Evolutionary conservation across 35 echinoderm and acorn worm genomes (phyloP), one percentile per base, ranked within the genome.

Genomic region (Diadema setosum): DNA sequence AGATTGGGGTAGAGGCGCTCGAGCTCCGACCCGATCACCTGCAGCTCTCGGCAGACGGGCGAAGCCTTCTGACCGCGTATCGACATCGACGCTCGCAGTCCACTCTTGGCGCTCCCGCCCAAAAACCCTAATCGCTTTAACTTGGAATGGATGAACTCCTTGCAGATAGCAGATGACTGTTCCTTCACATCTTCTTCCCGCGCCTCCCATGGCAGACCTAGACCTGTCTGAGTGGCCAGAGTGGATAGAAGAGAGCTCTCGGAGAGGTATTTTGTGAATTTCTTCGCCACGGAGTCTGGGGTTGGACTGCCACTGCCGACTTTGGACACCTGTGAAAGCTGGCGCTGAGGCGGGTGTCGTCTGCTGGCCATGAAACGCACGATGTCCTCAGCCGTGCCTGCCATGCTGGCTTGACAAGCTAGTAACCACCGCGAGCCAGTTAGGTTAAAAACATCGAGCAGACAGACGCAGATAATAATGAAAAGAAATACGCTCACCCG

Each of bases 21-120:
- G 29, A 90, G 78, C 56, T 90, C 87, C 33, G 80, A 74, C 17
- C 87, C 78, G 39, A 90, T 82, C 7, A 90, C 24, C 39, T 52
- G 39, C 9, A 83, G 41, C 20, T 76, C 70, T 40, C 70, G 70
- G 21, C 70, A 76, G 0, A 76, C 70, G 27, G 70, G 7, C 35
- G 70, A 76, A 35, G 43, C 39, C 16, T 35, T 25, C 36, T 76
- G 70, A 6, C 70, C 70, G 7, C 70, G 33, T 23, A 40, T 40
- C 23, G 61, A 25, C 4, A 65, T 33, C 61, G 61, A 65, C 23
- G 33, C 70, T 43, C 70, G 70, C 8, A 76, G 25, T n/a, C 70
- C 70, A 40, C 43, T 76, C 70, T 76, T 76, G 1, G 35, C 23
- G 39, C 39, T 76, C 25, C 32, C 70, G 7, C 70, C 70, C 39